These are phyloP conservation scores for Lepus americanus DNA, from an alignment of 2,113 vertebrate species.

Conservation along the genomic window DNA sequence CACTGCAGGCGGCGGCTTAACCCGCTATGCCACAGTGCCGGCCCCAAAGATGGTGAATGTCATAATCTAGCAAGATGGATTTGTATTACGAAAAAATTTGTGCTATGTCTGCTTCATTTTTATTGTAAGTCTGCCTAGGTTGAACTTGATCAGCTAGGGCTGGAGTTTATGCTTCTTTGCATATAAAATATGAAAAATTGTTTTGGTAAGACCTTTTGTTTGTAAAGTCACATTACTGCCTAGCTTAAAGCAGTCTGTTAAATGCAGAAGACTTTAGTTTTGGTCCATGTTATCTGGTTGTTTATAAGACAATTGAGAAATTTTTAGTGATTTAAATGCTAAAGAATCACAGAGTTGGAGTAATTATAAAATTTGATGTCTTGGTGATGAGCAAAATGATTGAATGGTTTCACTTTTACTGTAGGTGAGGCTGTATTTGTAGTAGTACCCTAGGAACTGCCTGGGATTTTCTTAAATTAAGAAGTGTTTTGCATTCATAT, in stretches of 20 bases:
- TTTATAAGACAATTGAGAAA: slow-evolving; percentile 10
- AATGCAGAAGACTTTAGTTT: slow-evolving; percentile 26
- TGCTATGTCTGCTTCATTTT: not conserved
- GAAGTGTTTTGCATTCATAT: slow-evolving; percentile 71
- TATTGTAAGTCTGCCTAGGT: not conserved
- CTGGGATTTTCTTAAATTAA: slow-evolving; percentile 86
- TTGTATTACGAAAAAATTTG: slow-evolving; percentile 35
- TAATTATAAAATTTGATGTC: slow-evolving; percentile 27
- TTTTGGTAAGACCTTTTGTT: slow-evolving; percentile 43
- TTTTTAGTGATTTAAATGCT: slow-evolving; percentile 1
- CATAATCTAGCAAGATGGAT: not conserved
- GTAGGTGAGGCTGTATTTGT: not conserved
- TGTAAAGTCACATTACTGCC: not conserved
- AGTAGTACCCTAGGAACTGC: slow-evolving; percentile 40
- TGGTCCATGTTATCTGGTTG: slow-evolving; percentile 10
- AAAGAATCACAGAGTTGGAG: not conserved
- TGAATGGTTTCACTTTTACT: slow-evolving; percentile 85
- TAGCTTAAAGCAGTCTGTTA: not conserved
- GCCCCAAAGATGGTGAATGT: too few species aligned
- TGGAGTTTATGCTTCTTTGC: slow-evolving; percentile 39
- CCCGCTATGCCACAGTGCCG: too few species aligned
- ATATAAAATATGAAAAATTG: slow-evolving; percentile 15
- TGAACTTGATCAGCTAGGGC: slow-evolving; percentile 21
- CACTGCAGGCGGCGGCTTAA: too few species aligned
- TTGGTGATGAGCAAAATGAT: slow-evolving; percentile 93